Conservation (phyloP, 2,888 invertebrate species). For the Pediacus dermestoides region DNA sequence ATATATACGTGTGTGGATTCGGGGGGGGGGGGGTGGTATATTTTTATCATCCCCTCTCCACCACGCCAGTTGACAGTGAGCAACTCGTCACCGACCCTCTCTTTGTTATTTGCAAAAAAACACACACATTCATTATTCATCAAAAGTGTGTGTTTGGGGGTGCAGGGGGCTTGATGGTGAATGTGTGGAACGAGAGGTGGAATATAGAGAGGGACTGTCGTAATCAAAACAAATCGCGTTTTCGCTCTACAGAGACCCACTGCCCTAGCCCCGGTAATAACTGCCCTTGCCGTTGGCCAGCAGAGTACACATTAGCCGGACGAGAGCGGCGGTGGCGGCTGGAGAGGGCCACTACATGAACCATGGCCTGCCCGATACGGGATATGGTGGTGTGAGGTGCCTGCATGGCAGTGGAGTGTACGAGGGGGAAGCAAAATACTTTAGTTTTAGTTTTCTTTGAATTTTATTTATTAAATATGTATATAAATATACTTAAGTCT, state of each 20-base stretch:
- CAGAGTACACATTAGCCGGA: too few relatives aligned
- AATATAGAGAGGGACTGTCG: slow-evolving; percentile 28
- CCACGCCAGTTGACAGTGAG: slow-evolving; percentile 38
- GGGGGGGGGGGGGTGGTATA: slow-evolving; percentile 7
- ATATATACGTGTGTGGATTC: slow-evolving; percentile 35
- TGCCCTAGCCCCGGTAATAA: slow-evolving; percentile 41
- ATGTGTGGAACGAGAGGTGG: too few relatives aligned
- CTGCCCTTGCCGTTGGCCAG: slow-evolving; percentile 34
- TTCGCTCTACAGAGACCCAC: slow-evolving; percentile 33
- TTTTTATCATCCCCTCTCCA: slow-evolving; percentile 30
- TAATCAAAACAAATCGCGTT: slow-evolving; percentile 48
- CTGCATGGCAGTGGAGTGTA: too few relatives aligned
- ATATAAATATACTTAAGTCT: too few relatives aligned
- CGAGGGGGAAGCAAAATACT: too few relatives aligned
- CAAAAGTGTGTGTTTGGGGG: slow-evolving; percentile 35
- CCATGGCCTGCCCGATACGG: slow-evolving; percentile 33
- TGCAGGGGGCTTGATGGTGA: too few relatives aligned
- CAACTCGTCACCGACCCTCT: slow-evolving; percentile 40
- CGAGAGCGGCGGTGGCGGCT: slow-evolving; percentile 38
- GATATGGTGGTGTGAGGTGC: slow-evolving; percentile 6
- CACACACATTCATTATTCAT: slow-evolving; percentile 47
- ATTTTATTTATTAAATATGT: too few relatives aligned
- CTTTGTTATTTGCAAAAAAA: slow-evolving; percentile 43
- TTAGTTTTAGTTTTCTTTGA: too few relatives aligned
- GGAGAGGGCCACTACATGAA: slow-evolving; percentile 24